phyloP scores from a whole-genome alignment of 1,140 invertebrate genomes.

The Camponotus vicinus region DNA sequence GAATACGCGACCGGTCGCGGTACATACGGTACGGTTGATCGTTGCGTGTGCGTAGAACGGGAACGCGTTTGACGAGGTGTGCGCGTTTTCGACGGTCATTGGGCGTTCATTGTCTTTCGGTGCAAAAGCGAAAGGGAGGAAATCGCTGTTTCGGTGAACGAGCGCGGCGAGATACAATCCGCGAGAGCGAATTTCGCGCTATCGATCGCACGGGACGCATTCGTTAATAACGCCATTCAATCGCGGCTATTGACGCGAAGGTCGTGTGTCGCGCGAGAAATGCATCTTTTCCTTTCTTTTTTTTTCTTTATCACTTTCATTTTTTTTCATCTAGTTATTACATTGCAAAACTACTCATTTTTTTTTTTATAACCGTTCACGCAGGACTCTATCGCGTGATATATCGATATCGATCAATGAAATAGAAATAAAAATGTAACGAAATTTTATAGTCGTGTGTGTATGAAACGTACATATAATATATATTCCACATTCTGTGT shows the following conservation, averaged over 20 bases:
- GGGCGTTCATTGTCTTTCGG: constrained; percentile 38
- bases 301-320: background rate
- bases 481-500: no score
- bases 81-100: constrained; percentile 50
- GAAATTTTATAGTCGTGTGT: no score
- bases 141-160: constrained; percentile 15
- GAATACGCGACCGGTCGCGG: background rate
- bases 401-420: no score
- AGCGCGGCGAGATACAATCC: background rate
- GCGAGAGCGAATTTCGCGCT: constrained; percentile 30
- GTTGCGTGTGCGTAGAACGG: background rate
- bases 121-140: constrained; percentile 55
- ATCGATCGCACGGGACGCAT: constrained; percentile 46
- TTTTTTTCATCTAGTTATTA: background rate
- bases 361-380: no score
- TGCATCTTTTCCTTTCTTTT: background rate
- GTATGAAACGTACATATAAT: no score
- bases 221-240: constrained; percentile 58
- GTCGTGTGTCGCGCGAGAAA: background rate
- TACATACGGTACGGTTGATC: background rate
- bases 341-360: background rate
- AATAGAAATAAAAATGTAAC: no score
- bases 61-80: background rate
- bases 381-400: no score
- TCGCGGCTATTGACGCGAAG: constrained; percentile 25